Conservation (phyloP, 2,113 vertebrate species). For the Ailurus styani region DNA sequence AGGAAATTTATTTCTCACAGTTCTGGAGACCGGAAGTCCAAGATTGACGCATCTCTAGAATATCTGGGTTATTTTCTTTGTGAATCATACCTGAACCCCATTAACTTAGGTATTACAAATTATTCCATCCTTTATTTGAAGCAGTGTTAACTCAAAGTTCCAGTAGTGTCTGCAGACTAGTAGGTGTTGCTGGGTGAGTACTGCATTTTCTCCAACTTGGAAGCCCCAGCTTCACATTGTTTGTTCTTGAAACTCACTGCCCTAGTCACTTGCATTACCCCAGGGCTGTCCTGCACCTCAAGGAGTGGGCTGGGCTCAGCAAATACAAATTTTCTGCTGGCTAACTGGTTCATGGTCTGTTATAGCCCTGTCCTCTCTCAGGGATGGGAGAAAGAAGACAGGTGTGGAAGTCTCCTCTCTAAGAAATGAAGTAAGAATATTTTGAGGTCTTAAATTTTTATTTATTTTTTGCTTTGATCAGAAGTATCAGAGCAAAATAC, state of each 20-base stretch:
- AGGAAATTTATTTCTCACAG: not conserved
- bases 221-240: not conserved
- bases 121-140: not conserved
- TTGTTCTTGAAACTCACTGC: not conserved
- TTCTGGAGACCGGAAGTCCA: not conserved
- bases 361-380: not conserved
- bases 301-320: not conserved
- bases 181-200: not conserved
- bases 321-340: not conserved
- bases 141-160: not conserved
- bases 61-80: not conserved
- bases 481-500: not conserved
- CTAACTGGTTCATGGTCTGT: not conserved
- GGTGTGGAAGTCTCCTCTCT: not conserved
- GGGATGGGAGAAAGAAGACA: not conserved
- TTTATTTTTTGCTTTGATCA: not conserved
- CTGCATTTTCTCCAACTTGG: not conserved
- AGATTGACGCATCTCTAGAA: not conserved
- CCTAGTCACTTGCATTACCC: not conserved
- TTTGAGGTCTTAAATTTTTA: not conserved
- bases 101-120: not conserved
- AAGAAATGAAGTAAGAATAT: not conserved
- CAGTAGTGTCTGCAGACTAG: not conserved
- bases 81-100: not conserved
- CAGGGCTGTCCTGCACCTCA: fast-evolving